Conservation (phyloP, 2,888 invertebrate genomes). For the Plebejus argus region DNA sequence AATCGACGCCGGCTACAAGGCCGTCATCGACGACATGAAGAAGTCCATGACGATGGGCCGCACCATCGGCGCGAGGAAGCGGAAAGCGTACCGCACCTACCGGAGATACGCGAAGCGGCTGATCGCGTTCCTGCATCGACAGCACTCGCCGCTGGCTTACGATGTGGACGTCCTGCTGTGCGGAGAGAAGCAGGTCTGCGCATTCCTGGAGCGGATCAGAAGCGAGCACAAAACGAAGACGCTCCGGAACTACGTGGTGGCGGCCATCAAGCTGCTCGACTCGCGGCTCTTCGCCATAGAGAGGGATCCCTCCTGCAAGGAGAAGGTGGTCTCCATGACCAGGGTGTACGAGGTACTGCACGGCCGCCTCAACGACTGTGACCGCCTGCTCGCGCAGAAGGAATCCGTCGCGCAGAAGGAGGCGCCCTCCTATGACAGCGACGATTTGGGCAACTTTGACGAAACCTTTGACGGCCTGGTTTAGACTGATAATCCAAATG, state of each 20-base stretch:
- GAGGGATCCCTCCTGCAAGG: conserved; percentile 74
- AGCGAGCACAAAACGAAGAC: conserved; percentile 76
- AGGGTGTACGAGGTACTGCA: conserved; percentile 73
- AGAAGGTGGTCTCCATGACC: conserved; percentile 76
- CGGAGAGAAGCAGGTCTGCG: conserved; percentile 73
- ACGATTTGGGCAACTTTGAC: conserved; percentile 66
- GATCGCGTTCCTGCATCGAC: conserved; percentile 72
- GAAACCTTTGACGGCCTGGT: conserved; percentile 66
- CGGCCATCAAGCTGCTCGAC: conserved; percentile 74
- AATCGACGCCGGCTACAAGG: conserved; percentile 78
- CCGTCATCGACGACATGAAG: conserved; percentile 78
- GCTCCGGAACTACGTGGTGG: conserved; percentile 74
- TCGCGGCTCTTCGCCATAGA: conserved; percentile 76
- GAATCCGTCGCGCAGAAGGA: conserved; percentile 55
- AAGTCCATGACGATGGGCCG: conserved; percentile 78
- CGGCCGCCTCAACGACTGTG: conserved; percentile 70
- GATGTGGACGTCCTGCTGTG: conserved; percentile 75
- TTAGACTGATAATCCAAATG: conserved; percentile 42
- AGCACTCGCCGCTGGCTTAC: conserved; percentile 75
- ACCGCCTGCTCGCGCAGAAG: conserved; percentile 66
- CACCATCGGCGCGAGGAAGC: conserved; percentile 69
- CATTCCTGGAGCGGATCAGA: conserved; percentile 71
- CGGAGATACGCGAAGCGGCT: conserved; percentile 73
- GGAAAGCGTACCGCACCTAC: conserved; percentile 75
- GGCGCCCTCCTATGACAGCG: conserved; percentile 59